These are phyloP conservation scores for Mustela nigripes DNA, from an alignment of 2,113 vertebrate genomes.

Conservation along the genomic window DNA sequence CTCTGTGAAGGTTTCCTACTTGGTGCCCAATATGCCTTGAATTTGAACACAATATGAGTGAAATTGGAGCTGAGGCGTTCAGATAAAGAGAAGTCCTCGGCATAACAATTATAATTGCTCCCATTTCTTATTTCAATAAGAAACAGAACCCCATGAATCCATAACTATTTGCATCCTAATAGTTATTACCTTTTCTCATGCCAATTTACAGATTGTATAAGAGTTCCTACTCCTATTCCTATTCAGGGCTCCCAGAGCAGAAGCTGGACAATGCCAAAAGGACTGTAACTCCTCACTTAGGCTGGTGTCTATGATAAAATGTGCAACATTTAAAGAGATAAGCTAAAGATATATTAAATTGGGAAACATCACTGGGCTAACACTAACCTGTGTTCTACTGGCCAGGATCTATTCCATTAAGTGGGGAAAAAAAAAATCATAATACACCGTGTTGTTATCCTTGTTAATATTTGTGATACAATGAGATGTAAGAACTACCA, in stretches of 20 bases:
- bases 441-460: background rate
- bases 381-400: background rate
- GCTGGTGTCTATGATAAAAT: background rate
- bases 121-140: slow-evolving; percentile 16
- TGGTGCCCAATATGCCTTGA: background rate
- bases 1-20: background rate
- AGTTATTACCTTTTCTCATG: background rate
- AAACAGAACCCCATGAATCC: background rate
- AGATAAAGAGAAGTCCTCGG: slow-evolving; percentile 43
- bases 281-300: background rate
- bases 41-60: background rate
- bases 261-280: slow-evolving; percentile 36
- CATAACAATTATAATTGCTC: slow-evolving; percentile 43
- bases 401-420: background rate
- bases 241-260: background rate
- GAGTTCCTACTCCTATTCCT: slow-evolving; percentile 28
- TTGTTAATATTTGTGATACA: background rate
- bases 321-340: slow-evolving; percentile 39
- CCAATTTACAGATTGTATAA: slow-evolving; percentile 40
- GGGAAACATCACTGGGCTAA: background rate
- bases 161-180: slow-evolving; percentile 43
- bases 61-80: slow-evolving; percentile 60
- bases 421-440: background rate
- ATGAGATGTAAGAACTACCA: background rate
- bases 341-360: background rate